Conservation (phyloP, 2,797 vertebrate species). For the Spea hammondii region DNA sequence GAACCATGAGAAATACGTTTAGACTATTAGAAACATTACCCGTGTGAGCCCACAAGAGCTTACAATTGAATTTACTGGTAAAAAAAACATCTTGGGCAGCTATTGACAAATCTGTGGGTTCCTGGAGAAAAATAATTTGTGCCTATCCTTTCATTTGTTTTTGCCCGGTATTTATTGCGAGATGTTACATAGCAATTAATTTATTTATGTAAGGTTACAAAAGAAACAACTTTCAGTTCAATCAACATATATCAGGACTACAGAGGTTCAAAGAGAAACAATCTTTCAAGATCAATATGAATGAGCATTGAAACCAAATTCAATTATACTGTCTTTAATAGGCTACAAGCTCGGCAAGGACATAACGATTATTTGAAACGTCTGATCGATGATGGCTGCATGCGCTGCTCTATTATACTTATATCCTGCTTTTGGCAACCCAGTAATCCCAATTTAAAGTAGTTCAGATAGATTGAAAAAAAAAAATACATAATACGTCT, state of each 20-base stretch:
- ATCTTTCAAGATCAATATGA: slow-evolving; percentile 43
- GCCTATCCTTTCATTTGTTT: too few relatives aligned
- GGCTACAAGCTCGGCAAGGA: slow-evolving; percentile 33
- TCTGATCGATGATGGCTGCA: slow-evolving; percentile 30
- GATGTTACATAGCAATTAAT: neutral
- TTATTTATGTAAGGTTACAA: neutral
- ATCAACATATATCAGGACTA: neutral
- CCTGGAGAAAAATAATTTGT: too few relatives aligned
- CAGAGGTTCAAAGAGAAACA: slow-evolving; percentile 25
- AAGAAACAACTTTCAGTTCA: neutral
- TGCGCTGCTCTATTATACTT: slow-evolving; percentile 14
- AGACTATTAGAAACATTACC: too few relatives aligned
- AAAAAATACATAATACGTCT: neutral
- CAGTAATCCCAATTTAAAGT: neutral
- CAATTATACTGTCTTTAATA: slow-evolving; percentile 43
- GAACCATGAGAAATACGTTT: too few relatives aligned
- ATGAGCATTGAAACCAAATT: slow-evolving; percentile 45
- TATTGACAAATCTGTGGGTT: too few relatives aligned
- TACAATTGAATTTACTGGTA: too few relatives aligned
- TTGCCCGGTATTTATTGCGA: neutral
- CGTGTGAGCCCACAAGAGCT: too few relatives aligned
- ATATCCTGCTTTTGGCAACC: slow-evolving; percentile 35
- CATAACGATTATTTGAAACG: slow-evolving; percentile 37
- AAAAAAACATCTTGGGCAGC: too few relatives aligned
- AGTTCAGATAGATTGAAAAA: slow-evolving; percentile 7